phyloP scores from a whole-genome alignment of 1,140 invertebrate species.

The Plectus sambesii region DNA sequence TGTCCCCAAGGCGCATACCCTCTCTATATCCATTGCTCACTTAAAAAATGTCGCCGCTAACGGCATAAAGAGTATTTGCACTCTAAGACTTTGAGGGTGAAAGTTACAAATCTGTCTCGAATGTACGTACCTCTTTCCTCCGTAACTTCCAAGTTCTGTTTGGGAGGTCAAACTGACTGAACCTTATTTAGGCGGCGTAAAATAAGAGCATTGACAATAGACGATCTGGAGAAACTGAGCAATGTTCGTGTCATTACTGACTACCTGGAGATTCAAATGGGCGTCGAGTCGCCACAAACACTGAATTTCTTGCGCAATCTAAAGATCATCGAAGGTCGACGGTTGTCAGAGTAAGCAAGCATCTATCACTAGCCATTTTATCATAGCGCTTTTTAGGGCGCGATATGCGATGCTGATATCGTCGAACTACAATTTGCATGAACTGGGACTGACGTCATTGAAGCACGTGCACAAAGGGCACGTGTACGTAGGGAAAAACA shows the following conservation, averaged over 20 bases:
- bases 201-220: slow-evolving; percentile 27
- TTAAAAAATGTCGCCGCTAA: no score
- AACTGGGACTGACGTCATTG: slow-evolving; percentile 69
- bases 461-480: slow-evolving; percentile 73
- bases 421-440: slow-evolving; percentile 66
- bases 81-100: no score
- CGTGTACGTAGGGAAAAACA: slow-evolving; percentile 76
- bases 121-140: no score
- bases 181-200: no score
- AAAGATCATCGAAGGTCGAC: slow-evolving; percentile 76
- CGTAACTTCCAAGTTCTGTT: no score
- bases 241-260: slow-evolving; percentile 84
- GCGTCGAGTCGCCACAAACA: slow-evolving; percentile 70
- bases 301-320: slow-evolving; percentile 82
- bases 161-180: no score
- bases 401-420: slow-evolving; percentile 55
- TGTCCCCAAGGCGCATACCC: no score
- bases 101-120: no score
- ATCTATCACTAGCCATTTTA: slow-evolving; percentile 6
- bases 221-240: slow-evolving; percentile 69
- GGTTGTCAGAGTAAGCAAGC: slow-evolving; percentile 59
- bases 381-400: slow-evolving; percentile 18
- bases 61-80: no score
- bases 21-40: no score
- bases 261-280: slow-evolving; percentile 76